These are phyloP conservation scores for Cardiocondyla obscurior DNA, from an alignment of 1,140 invertebrate genomes.

Conservation along the genomic window DNA sequence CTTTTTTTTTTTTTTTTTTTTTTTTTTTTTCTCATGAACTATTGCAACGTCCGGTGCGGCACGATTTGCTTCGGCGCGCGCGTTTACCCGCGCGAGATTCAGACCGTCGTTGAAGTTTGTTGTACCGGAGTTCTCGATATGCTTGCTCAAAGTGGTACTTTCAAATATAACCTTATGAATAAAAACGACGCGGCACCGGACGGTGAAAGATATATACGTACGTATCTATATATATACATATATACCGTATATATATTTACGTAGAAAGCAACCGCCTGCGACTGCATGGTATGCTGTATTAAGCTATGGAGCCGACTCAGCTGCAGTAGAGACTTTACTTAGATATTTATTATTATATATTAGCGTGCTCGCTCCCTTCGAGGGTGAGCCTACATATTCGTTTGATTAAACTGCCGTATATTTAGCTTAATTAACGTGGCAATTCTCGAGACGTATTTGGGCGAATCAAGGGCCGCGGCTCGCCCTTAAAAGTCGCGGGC, in stretches of 20 bases:
- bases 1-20: too few relatives aligned
- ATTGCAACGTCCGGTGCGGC: slow-evolving; percentile 23
- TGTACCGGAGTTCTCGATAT: neutral
- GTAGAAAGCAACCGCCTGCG: slow-evolving; percentile 80
- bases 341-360: slow-evolving; percentile 74
- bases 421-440: neutral
- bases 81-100: neutral
- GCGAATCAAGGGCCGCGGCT: neutral
- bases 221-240: slow-evolving; percentile 38
- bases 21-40: slow-evolving; percentile 13
- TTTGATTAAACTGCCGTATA: neutral
- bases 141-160: neutral
- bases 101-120: neutral
- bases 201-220: slow-evolving; percentile 28
- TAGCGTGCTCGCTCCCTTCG: slow-evolving; percentile 8
- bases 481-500: slow-evolving; percentile 10
- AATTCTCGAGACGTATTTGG: neutral
- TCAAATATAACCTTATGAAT: neutral
- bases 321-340: slow-evolving; percentile 79
- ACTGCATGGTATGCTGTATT: slow-evolving; percentile 83
- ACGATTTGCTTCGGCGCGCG: neutral
- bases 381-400: neutral
- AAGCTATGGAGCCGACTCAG: slow-evolving; percentile 79
- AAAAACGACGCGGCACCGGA: slow-evolving; percentile 38
- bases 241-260: slow-evolving; percentile 44